Percentiles rank a stretch among this genome's conserved stretches.
Evolutionary conservation across 2,888 invertebrate species (phyloP).

Genomic region (Hypselothyrea guttata): DNA sequence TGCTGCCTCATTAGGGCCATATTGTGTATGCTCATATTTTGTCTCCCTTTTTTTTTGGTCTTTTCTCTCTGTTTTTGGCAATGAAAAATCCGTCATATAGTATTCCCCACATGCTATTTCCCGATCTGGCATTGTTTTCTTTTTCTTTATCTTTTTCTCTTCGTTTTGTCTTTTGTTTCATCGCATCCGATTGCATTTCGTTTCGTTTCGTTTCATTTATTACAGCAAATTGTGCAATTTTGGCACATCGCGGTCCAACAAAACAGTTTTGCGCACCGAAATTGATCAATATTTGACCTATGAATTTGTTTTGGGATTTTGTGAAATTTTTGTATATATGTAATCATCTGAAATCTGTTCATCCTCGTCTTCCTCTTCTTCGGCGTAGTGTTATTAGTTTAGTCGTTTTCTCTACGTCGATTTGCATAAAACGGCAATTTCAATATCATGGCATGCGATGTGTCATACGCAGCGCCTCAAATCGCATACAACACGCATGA

Average conservation of each 20-base stretch:
- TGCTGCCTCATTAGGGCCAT: slow-evolving; percentile 50
- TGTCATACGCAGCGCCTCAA: slow-evolving; percentile 29
- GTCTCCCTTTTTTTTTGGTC: background rate
- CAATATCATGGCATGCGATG: slow-evolving; percentile 24
- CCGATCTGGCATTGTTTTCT: slow-evolving; percentile 17
- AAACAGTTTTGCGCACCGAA: slow-evolving; percentile 19
- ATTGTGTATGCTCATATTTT: slow-evolving; percentile 26
- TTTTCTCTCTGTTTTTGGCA: slow-evolving; percentile 28
- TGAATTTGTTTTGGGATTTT: slow-evolving; percentile 46
- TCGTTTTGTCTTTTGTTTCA: slow-evolving; percentile 7
- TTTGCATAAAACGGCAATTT: slow-evolving; percentile 62
- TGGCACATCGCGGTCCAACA: slow-evolving; percentile 31
- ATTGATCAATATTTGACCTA: slow-evolving; percentile 66
- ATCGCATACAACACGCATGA: background rate
- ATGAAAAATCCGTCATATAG: slow-evolving; percentile 6
- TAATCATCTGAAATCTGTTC: slow-evolving; percentile 32
- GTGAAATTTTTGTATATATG: slow-evolving; percentile 38
- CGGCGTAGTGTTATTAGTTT: slow-evolving; percentile 14
- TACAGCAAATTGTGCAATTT: slow-evolving; percentile 61
- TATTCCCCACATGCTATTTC: background rate
- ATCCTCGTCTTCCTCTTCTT: slow-evolving; percentile 14
- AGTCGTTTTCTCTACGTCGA: slow-evolving; percentile 14
- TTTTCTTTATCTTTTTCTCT: slow-evolving; percentile 25
- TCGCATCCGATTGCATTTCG: background rate
- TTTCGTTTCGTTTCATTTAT: slow-evolving; percentile 21